Percentiles rank a stretch among this genome's conserved stretches.
Evolutionary conservation across 1,140 invertebrate genomes (phyloP).

Genomic region (Melanaphis sacchari): DNA sequence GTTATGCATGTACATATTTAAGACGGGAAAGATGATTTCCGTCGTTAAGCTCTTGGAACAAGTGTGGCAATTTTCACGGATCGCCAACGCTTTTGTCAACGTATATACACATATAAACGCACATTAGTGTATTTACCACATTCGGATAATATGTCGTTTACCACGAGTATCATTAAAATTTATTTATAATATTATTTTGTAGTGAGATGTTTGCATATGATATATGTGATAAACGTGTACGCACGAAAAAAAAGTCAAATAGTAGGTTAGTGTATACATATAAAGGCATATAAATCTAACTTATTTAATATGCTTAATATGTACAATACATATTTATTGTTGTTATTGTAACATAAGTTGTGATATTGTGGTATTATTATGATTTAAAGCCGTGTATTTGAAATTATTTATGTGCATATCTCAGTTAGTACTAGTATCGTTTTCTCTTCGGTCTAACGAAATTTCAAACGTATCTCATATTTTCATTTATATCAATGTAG

Average conservation of each 20-base stretch:
- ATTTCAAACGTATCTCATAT: not conserved
- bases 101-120: not conserved
- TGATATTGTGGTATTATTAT: not conserved
- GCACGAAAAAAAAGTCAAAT: not conserved
- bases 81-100: not conserved
- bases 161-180: not conserved
- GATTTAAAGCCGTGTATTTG: not conserved
- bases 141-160: not conserved
- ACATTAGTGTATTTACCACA: not conserved
- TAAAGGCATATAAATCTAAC: not conserved
- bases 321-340: not conserved
- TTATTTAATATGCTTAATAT: not conserved
- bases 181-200: not conserved
- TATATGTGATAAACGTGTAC: not conserved
- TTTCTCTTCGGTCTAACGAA: not conserved
- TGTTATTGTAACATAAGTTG: not conserved
- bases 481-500: not conserved
- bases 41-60: slow-evolving; percentile 25
- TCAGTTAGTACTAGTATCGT: not conserved
- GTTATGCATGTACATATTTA: not conserved
- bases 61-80: slow-evolving; percentile 37
- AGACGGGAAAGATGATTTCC: not conserved
- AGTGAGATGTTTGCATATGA: not conserved
- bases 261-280: not conserved
- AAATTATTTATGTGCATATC: not conserved